A percentile compares a stretch with the other conserved stretches of the same genome.
Conservation (phyloP, 35 echinoderm and acorn worm species). For the Eucidaris tribuloides region DNA sequence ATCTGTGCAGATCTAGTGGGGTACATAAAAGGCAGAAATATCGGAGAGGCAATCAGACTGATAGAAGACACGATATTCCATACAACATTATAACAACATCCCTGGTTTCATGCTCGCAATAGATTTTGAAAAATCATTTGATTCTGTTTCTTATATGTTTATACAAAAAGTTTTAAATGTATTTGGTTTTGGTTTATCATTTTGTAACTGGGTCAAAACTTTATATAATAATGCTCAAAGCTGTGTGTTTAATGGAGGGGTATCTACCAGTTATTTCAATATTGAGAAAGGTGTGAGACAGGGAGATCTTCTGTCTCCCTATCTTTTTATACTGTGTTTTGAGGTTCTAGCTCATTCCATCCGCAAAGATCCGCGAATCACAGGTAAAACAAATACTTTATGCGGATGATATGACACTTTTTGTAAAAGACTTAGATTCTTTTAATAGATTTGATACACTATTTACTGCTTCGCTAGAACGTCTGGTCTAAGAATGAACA, state of each 20-base stretch:
- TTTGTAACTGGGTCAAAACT: background rate
- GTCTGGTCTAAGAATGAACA: background rate
- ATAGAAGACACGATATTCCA: no score
- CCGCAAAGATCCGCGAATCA: no score
- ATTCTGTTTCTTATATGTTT: background rate
- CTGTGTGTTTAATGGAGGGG: background rate
- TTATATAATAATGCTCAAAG: background rate
- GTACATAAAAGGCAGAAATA: no score
- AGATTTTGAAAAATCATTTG: background rate
- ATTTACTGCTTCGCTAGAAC: background rate
- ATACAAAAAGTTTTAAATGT: no score
- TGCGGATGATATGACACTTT: background rate
- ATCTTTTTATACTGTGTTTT: background rate
- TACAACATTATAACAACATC: no score
- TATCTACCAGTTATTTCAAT: background rate
- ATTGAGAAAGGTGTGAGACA: background rate
- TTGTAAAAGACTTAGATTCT: background rate
- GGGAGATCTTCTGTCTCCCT: background rate
- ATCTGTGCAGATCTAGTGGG: no score
- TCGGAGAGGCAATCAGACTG: no score
- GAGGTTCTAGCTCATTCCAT: no score
- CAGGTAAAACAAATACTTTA: background rate
- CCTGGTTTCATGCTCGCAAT: no score
- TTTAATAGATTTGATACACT: background rate
- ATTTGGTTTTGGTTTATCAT: background rate